A percentile compares a stretch with the other conserved stretches of the same genome.
Conservation (phyloP, 2,888 invertebrate species). For the Thelaira solivaga region DNA sequence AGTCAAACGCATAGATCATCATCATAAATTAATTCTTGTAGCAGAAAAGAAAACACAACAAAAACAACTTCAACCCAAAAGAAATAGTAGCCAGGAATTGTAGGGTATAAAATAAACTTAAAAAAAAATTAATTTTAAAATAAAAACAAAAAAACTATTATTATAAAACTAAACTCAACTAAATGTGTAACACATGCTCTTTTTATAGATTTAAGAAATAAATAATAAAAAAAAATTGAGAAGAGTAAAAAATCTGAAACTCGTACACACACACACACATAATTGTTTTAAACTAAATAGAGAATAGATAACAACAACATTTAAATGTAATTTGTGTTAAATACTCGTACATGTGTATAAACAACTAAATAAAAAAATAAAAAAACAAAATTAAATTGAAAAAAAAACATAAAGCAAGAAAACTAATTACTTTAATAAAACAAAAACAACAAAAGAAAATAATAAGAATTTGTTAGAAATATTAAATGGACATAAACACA, state of each 20-base stretch:
- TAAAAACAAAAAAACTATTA: background rate
- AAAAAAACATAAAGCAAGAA: background rate
- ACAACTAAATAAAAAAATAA: background rate
- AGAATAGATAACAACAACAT: slow-evolving; percentile 4
- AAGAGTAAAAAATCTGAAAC: background rate
- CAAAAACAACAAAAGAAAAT: too few relatives aligned
- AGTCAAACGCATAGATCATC: slow-evolving; percentile 49
- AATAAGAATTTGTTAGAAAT: slow-evolving; percentile 20
- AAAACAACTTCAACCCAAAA: too few relatives aligned
- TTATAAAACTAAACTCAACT: slow-evolving; percentile 28
- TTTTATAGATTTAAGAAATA: slow-evolving; percentile 47
- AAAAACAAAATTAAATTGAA: background rate
- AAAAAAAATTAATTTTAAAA: background rate
- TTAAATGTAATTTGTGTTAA: slow-evolving; percentile 54
- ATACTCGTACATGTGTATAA: slow-evolving; percentile 32
- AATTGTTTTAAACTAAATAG: slow-evolving; percentile 11
- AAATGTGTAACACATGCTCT: slow-evolving; percentile 52
- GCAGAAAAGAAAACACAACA: background rate
- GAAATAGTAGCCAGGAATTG: slow-evolving; percentile 52
- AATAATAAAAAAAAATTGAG: background rate
- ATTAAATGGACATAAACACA: slow-evolving; percentile 27
- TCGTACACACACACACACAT: background rate
- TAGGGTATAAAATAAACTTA: slow-evolving; percentile 44
- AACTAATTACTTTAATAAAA: slow-evolving; percentile 4
- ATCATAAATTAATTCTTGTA: slow-evolving; percentile 33